Base-by-base conservation (phyloP, 2,888 invertebrate genomes). In the Heterodera filipjevi region DNA sequence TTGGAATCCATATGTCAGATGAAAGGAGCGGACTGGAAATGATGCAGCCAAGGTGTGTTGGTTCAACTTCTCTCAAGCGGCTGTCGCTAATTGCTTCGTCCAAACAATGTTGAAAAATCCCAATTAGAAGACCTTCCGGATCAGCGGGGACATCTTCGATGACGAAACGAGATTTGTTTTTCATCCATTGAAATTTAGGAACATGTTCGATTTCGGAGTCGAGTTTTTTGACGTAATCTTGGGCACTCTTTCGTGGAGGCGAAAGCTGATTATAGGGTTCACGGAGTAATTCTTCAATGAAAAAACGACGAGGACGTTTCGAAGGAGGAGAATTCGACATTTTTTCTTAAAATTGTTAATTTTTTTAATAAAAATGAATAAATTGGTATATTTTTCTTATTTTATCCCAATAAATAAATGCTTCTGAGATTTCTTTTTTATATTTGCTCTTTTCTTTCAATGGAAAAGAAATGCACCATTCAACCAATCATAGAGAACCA, bases 1-100 rank as follows among this genome's bases (percentile, higher is more conserved):
- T 35, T 1, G 73, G 73, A 8, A 73, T 49, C 73, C 73, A 73
- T 3, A 73, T n/a, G 49, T 73, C 73, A 14, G 53, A 64, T n/a
- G 33, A 22, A n/a, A 72, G 12, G 0, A 72, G 44, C 10, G 6
- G 2, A 3, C 73, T 73, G 22, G 22, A 35, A 1, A 72, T n/a
- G 0, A 46, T n/a, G n/a, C 73, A 72, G 3, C 73, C 73, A 0
- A 72, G 19, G 19, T 72, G 73, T 22, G 53, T 64, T 1, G 73
- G 33, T n/a, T 72, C 64, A 33, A 72, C 3, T 19, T 27, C 44
- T 1, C n/a, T 33, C 2, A 33, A 22, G 2, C 39, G n/a, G n/a
- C 73, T 44, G 32, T 39, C 44, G 0, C 8, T n/a, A 12, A 72
- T 64, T 33, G 73, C 46, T 27, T 72, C 73, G 12, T 72, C 33